Evolutionary conservation across 2,797 vertebrate genomes (phyloP), one percentile per base, ranked within the genome.

Genomic region (Loris lydekkerianus): DNA sequence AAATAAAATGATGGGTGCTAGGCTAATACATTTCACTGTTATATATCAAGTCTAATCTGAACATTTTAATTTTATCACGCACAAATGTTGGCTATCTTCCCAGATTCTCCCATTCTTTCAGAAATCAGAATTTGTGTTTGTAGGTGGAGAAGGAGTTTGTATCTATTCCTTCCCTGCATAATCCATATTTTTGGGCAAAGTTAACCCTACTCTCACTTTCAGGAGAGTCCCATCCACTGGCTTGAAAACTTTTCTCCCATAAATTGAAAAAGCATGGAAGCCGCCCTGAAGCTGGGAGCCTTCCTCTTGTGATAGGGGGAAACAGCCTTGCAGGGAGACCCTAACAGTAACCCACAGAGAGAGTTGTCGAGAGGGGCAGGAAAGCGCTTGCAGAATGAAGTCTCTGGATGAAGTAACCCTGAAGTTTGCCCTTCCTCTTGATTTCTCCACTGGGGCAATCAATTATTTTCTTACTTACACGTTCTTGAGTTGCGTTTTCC

Each of bases 51-150:
- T 58, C 56, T 63, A 84, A 81, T 46, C 60, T 80, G 56, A 93
- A 95, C 94, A 25, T 72, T 89, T 46, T 85, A 46, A 53, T 72
- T 94, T n/a, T 73, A 53, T 60, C 90, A 75, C 34, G 0, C 14
- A 73, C 7, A 83, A 53, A 88, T 88, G 58, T 43, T 78, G 11
- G 23, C 76, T 75, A 86, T 27, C 23, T 84, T 20, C 49, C 10
- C 40, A 93, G 77, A 94, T 63, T 69, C 4, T 53, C 37, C 5
- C 21, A 34, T 84, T 49, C 25, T 82, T 88, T 86, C 40, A 56
- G 43, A 97, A 91, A 83, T 7, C 34, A 80, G 73, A 89, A 89
- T 75, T 65, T 27, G 18, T 76, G 34, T 46, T 85, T 53, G 72
- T 91, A 46, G 27, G 4, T 80, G 21, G 8, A 31, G 17, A 73